Conservation (phyloP, 2,113 vertebrate genomes). For the Gavialis gangeticus region DNA sequence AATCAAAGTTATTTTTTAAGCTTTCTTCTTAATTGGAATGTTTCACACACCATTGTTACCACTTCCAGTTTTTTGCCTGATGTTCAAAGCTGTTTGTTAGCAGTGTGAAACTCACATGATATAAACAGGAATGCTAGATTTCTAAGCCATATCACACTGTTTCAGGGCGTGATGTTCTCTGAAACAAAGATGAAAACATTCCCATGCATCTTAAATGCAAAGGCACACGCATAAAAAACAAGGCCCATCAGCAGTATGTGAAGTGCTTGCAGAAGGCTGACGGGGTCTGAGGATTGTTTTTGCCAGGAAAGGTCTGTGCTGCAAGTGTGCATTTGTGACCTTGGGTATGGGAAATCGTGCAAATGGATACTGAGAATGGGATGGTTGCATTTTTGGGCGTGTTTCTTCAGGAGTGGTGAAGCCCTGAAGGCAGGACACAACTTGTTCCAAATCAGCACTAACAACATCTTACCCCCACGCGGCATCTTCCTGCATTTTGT, state of each 20-base stretch:
- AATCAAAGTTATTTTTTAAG: neutral
- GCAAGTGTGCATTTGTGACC: too few species aligned
- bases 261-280: rapidly evolving
- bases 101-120: neutral
- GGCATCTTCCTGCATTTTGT: rapidly evolving
- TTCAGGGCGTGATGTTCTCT: neutral
- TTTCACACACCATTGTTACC: neutral
- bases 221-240: neutral
- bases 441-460: neutral
- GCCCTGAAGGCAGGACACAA: rapidly evolving
- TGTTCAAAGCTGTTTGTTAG: neutral
- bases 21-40: neutral
- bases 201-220: rapidly evolving
- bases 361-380: too few species aligned
- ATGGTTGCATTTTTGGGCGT: too few species aligned
- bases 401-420: neutral
- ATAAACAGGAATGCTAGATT: rapidly evolving
- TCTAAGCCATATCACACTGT: neutral
- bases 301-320: neutral
- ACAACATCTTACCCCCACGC: neutral
- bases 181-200: neutral
- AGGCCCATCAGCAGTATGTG: neutral
- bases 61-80: neutral
- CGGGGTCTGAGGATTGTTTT: neutral
- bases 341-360: too few species aligned